Evolutionary conservation across 2,888 invertebrate genomes (phyloP).

Genomic region (Drosophila robusta): DNA sequence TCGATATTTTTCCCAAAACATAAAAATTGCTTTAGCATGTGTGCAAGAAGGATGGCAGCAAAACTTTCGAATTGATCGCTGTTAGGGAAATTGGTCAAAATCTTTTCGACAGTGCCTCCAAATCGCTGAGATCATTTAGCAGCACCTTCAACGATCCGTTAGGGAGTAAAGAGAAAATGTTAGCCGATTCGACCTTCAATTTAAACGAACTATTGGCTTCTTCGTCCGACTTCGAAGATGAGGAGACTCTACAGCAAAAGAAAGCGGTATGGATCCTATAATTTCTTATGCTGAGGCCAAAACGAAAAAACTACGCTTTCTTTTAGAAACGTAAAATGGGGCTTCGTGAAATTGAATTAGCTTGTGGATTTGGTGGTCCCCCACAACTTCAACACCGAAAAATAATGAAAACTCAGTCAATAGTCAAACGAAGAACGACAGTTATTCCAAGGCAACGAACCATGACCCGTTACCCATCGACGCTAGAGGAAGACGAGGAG

Average conservation of each 20-base stretch:
- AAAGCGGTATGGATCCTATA: constrained; percentile 24
- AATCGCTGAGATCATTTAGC: neutral
- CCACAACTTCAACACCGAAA: neutral
- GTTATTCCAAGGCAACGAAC: neutral
- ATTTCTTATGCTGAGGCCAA: too few species aligned
- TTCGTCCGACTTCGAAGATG: constrained; percentile 29
- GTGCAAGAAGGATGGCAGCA: constrained; percentile 9
- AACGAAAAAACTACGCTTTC: neutral
- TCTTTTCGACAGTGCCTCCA: neutral
- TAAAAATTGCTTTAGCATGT: constrained; percentile 6
- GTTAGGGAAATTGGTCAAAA: neutral
- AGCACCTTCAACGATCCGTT: neutral
- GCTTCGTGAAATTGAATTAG: constrained; percentile 43
- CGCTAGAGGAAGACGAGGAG: neutral
- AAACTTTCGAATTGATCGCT: constrained; percentile 21
- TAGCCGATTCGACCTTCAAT: constrained; percentile 15
- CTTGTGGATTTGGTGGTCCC: constrained; percentile 9
- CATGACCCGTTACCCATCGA: neutral
- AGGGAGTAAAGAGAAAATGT: too few species aligned
- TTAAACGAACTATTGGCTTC: constrained; percentile 38
- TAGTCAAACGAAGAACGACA: neutral
- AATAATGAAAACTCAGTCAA: neutral
- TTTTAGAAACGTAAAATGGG: constrained; percentile 60
- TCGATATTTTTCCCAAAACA: too few species aligned
- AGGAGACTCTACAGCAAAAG: constrained; percentile 16